Conservation (phyloP, 2,888 invertebrate species). For the Panzeria rudis region DNA sequence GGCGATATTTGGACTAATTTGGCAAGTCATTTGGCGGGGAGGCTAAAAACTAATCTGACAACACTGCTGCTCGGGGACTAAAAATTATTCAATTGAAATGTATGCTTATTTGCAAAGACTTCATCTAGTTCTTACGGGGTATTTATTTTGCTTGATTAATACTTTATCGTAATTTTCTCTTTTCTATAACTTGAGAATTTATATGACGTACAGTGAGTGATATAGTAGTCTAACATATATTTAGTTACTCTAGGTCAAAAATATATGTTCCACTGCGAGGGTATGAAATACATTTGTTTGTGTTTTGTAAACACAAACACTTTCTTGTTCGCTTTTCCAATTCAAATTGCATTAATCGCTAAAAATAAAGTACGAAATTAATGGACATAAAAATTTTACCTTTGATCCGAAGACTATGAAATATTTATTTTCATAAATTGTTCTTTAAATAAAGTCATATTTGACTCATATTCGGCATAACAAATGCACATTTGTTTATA, state of each 20-base stretch:
- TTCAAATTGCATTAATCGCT: neutral
- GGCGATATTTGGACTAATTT: too few relatives aligned
- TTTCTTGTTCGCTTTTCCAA: neutral
- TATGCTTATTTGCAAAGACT: too few relatives aligned
- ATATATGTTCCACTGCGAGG: neutral
- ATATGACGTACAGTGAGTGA: neutral
- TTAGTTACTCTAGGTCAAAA: constrained; percentile 44
- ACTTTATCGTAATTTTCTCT: neutral
- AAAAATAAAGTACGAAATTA: neutral
- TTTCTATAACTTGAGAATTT: neutral
- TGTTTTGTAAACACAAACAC: constrained; percentile 3
- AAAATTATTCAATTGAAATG: too few relatives aligned
- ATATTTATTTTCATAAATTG: constrained; percentile 3
- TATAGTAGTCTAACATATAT: constrained; percentile 22
- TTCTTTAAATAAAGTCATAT: constrained; percentile 16
- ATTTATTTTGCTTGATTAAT: neutral
- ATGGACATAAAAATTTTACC: neutral
- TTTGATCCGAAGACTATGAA: constrained; percentile 8
- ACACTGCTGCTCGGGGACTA: too few relatives aligned
- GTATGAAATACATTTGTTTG: constrained; percentile 19
- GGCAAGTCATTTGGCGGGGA: too few relatives aligned
- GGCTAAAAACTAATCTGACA: too few relatives aligned
- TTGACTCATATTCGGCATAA: neutral
- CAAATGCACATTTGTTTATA: neutral
- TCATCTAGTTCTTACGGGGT: neutral